Evolutionary conservation across 2,113 vertebrate species (phyloP).

Genomic region (Laterallus jamaicensis): DNA sequence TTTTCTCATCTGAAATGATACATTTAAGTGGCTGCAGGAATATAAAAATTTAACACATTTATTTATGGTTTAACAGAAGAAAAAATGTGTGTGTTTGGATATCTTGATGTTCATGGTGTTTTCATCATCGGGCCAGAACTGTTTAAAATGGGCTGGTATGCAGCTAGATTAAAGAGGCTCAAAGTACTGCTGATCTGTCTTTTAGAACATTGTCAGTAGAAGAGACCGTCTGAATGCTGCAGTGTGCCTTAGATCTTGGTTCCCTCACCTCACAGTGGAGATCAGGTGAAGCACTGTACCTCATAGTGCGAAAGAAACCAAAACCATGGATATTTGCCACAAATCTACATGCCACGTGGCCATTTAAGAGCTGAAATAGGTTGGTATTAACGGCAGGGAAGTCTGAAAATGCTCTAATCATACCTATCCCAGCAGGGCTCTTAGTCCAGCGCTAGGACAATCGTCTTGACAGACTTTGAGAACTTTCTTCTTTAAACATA

Average conservation of each 20-base stretch:
- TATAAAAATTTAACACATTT: not conserved
- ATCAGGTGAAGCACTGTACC: constrained; percentile 18
- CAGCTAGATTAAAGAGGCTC: constrained; percentile 33
- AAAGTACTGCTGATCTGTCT: not conserved
- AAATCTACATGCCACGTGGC: constrained; percentile 29
- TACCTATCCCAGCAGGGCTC: constrained; percentile 45
- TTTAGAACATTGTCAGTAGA: constrained; percentile 18
- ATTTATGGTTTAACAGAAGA: not conserved
- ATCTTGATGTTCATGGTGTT: not conserved
- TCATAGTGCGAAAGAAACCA: constrained; percentile 18
- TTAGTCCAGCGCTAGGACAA: constrained; percentile 43
- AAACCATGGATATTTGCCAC: constrained; percentile 56
- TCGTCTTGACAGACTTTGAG: constrained; percentile 63
- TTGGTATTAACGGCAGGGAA: constrained; percentile 44
- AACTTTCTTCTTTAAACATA: constrained; percentile 53
- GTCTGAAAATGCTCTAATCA: constrained; percentile 42
- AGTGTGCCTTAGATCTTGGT: constrained; percentile 40
- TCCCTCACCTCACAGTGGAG: not conserved
- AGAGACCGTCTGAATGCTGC: not conserved
- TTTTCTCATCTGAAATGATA: not conserved
- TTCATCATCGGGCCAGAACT: constrained; percentile 19
- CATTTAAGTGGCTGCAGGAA: not conserved
- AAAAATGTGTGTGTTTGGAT: constrained; percentile 11
- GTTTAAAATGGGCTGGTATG: not conserved
- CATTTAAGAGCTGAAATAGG: constrained; percentile 29